Conservation (phyloP, 1,140 invertebrate species). For the Rhynchophorus ferrugineus region DNA sequence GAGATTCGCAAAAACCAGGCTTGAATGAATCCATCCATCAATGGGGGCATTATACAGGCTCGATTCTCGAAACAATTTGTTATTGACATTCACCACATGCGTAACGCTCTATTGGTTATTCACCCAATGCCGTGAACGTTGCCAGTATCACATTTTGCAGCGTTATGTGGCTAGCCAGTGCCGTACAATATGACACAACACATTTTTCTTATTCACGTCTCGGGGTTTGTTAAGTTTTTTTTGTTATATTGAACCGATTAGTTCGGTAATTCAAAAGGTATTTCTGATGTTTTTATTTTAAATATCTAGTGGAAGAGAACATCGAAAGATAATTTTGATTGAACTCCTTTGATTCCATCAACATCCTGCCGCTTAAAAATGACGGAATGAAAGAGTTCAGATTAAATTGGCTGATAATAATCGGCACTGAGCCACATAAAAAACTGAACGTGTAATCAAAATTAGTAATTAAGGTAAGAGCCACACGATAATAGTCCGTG, state of each 20-base stretch:
- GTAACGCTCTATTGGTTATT: slow-evolving; percentile 10
- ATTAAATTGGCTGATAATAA: too few relatives aligned
- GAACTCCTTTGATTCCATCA: too few relatives aligned
- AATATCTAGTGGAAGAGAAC: too few relatives aligned
- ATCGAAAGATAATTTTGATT: too few relatives aligned
- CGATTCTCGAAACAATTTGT: slow-evolving; percentile 22
- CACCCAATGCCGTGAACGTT: slow-evolving; percentile 1
- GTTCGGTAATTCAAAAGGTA: too few relatives aligned
- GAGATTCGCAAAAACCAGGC: not conserved
- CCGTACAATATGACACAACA: not conserved
- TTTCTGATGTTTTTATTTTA: too few relatives aligned
- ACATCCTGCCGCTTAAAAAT: too few relatives aligned
- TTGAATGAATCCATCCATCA: slow-evolving; percentile 22
- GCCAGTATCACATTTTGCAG: slow-evolving; percentile 5
- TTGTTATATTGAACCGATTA: too few relatives aligned
- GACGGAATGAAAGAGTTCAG: too few relatives aligned
- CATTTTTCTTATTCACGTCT: not conserved
- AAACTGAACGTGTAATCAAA: not conserved
- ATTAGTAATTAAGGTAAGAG: not conserved
- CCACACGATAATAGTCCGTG: not conserved
- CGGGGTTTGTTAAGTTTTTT: too few relatives aligned
- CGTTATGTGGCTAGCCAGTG: not conserved
- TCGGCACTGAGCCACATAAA: not conserved
- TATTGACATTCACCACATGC: slow-evolving; percentile 15
- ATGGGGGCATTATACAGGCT: slow-evolving; percentile 11